Conservation (phyloP, 1,140 invertebrate genomes). For the Cydia pomonella region DNA sequence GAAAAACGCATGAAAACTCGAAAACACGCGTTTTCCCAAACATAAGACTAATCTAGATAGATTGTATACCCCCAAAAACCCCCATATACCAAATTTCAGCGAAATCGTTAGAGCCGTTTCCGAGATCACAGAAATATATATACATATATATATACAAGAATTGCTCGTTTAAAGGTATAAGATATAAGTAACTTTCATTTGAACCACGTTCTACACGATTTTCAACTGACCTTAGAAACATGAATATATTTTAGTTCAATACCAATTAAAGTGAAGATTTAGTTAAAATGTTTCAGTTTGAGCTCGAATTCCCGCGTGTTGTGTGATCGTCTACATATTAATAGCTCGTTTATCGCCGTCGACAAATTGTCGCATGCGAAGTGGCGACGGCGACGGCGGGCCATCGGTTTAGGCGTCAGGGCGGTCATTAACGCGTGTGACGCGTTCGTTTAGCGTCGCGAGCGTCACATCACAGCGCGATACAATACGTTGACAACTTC, state of each 20-base stretch:
- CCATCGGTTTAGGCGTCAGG: neutral
- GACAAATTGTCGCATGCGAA: slow-evolving; percentile 24
- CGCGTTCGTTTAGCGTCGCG: neutral
- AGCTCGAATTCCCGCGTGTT: neutral
- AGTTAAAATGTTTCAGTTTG: neutral
- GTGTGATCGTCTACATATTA: neutral
- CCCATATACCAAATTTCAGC: no score
- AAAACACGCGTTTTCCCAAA: no score
- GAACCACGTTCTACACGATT: no score
- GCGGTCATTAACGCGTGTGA: neutral
- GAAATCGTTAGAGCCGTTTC: no score
- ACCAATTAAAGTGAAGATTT: neutral
- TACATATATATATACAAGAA: no score
- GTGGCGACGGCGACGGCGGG: neutral
- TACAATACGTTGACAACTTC: neutral
- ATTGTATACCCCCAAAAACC: no score
- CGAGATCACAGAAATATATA: no score
- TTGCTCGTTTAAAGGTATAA: no score
- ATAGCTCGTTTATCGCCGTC: slow-evolving; percentile 15
- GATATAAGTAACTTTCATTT: no score
- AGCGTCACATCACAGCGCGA: neutral
- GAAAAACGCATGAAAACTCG: no score
- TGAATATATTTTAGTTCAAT: neutral
- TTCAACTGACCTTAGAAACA: no score
- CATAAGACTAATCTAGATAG: no score